These are phyloP conservation scores for Corticium candelabrum DNA, from an alignment of 37 sponge, comb jelly and placozoan species.

Conservation along the genomic window DNA sequence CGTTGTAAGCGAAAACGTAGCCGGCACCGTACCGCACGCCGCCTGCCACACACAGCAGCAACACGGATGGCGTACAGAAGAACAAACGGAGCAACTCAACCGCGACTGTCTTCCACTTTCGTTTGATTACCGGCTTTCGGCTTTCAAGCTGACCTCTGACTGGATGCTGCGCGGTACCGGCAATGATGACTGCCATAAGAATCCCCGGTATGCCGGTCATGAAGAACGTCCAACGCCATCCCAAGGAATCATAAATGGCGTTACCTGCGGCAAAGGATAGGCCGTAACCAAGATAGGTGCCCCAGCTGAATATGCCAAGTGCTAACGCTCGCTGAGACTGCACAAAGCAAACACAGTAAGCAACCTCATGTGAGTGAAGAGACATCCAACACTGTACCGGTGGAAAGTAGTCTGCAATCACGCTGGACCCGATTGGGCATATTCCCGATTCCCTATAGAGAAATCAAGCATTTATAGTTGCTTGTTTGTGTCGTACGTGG, in stretches of 20 bases:
- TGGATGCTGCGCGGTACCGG: conserved; percentile 52
- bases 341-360: too few species aligned
- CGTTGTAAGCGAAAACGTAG: conserved; percentile 81
- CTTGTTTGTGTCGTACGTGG: too few species aligned
- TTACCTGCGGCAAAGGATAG: conserved; percentile 53
- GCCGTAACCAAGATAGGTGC: conserved; percentile 25
- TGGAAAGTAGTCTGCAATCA: conserved; percentile 72
- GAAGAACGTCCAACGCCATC: conserved; percentile 82
- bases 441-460: conserved; percentile 74
- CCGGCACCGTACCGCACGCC: conserved; percentile 72
- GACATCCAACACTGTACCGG: too few species aligned
- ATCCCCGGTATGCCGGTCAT: conserved; percentile 21
- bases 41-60: conserved; percentile 63
- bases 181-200: conserved; percentile 31
- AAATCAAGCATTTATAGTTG: too few species aligned
- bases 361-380: too few species aligned
- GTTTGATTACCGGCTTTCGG: background rate
- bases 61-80: conserved; percentile 45
- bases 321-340: conserved; percentile 36
- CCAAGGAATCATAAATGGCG: conserved; percentile 22
- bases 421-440: conserved; percentile 58
- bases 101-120: background rate
- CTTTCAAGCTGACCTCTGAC: conserved; percentile 3
- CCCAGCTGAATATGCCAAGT: conserved; percentile 34
- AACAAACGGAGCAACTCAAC: background rate